Evolutionary conservation across 2,888 invertebrate species (phyloP).

Genomic region (Eupithecia dodoneata): DNA sequence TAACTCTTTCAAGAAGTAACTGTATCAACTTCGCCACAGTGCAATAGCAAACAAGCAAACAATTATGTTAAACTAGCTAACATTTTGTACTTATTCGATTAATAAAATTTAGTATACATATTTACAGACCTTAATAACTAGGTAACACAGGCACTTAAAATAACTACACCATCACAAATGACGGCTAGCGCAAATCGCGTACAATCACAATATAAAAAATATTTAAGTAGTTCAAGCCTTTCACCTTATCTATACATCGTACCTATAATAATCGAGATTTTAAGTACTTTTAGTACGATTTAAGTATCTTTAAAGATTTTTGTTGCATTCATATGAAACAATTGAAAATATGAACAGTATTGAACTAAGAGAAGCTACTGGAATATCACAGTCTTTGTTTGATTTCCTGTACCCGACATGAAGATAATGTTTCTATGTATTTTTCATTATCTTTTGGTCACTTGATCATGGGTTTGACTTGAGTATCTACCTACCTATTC

Average conservation of each 20-base stretch:
- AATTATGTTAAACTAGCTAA: not conserved
- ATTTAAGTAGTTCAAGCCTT: slow-evolving; percentile 15
- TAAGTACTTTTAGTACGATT: slow-evolving; percentile 33
- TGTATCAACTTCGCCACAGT: not conserved
- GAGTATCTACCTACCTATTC: not conserved
- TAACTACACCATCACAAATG: not conserved
- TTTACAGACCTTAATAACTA: slow-evolving; percentile 1
- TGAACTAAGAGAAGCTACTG: slow-evolving; percentile 7
- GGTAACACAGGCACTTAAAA: slow-evolving; percentile 14
- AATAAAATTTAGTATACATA: not conserved
- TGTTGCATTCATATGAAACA: not conserved
- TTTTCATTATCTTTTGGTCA: not conserved
- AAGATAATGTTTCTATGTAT: not conserved
- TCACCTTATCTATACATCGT: slow-evolving; percentile 11
- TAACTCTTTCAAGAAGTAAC: not conserved
- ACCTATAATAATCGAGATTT: slow-evolving; percentile 20
- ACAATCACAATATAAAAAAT: slow-evolving; percentile 1
- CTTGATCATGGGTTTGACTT: not conserved
- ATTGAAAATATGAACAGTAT: not conserved
- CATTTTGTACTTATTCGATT: slow-evolving; percentile 7
- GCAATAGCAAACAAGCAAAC: slow-evolving; percentile 6
- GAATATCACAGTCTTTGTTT: slow-evolving; percentile 30
- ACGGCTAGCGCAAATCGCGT: not conserved
- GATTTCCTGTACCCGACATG: slow-evolving; percentile 1
- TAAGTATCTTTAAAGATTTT: slow-evolving; percentile 21